Percentiles rank a stretch among this genome's conserved stretches.
phyloP scores from a whole-genome alignment of 2,113 vertebrate genomes.

The Tragelaphus strepsiceros region DNA sequence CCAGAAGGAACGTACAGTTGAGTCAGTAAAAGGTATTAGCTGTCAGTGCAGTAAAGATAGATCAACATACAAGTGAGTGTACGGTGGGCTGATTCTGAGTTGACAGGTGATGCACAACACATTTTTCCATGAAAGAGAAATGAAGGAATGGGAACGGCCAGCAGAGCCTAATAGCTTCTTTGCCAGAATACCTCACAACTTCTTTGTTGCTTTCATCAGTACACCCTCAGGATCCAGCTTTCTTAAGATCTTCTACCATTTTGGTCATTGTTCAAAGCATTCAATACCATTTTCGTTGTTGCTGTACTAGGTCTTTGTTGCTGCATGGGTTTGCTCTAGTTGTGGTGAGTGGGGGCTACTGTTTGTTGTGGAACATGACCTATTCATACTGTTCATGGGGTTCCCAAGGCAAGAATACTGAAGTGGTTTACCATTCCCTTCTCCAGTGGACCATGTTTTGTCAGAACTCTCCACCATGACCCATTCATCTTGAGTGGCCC shows the following conservation, averaged over 20 bases:
- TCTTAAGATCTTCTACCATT: not conserved
- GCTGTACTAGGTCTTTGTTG: too few relatives aligned
- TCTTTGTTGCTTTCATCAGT: not conserved
- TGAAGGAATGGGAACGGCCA: not conserved
- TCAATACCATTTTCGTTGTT: too few relatives aligned
- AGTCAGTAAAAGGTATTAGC: not conserved
- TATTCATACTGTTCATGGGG: too few relatives aligned
- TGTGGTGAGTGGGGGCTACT: too few relatives aligned
- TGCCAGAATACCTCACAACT: not conserved
- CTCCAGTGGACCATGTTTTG: too few relatives aligned
- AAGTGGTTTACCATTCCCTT: too few relatives aligned
- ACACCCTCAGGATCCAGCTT: too few relatives aligned
- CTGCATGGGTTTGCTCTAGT: too few relatives aligned
- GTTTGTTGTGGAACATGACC: too few relatives aligned
- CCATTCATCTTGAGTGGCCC: rapidly evolving
- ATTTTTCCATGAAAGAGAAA: not conserved
- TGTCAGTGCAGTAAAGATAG: not conserved
- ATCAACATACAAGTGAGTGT: not conserved
- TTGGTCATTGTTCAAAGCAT: not conserved
- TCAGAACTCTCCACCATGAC: too few relatives aligned
- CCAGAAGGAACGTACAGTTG: not conserved
- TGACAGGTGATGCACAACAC: not conserved
- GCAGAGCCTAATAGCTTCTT: not conserved
- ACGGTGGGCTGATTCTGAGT: not conserved
- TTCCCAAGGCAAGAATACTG: too few relatives aligned